phyloP scores from a whole-genome alignment of 2,888 invertebrate species.

The Lasioglossum leucozonium region DNA sequence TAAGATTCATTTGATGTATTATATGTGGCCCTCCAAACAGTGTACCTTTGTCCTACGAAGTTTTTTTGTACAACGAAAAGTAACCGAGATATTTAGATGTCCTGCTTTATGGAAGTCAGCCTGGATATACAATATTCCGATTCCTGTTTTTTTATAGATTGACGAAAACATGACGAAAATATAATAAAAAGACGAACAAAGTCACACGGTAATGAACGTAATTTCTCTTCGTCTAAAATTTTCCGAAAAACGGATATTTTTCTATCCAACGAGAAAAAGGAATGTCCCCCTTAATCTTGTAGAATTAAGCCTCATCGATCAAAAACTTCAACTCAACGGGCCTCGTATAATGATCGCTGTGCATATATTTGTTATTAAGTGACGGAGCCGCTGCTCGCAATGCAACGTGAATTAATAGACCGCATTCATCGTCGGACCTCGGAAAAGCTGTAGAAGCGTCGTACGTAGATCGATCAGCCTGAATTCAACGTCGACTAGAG shows the following conservation, averaged over 20 bases:
- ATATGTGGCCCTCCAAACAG: too few species aligned
- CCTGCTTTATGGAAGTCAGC: too few species aligned
- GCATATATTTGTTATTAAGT: constrained; percentile 7
- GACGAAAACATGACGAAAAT: neutral
- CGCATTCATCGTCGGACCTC: constrained; percentile 17
- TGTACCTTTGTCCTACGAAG: too few species aligned
- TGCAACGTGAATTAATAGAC: constrained; percentile 8
- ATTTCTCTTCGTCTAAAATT: neutral
- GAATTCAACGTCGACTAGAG: constrained; percentile 45
- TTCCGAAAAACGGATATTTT: neutral
- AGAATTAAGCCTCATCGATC: neutral
- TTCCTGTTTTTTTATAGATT: too few species aligned
- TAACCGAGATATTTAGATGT: too few species aligned
- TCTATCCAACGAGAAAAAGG: neutral
- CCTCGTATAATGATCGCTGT: neutral
- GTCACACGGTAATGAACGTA: neutral
- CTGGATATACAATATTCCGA: too few species aligned
- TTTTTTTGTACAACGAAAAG: too few species aligned
- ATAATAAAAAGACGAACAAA: neutral
- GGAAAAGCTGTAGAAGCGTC: constrained; percentile 9
- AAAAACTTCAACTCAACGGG: neutral
- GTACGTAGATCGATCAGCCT: constrained; percentile 33
- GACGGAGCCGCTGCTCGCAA: neutral
- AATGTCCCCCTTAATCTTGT: neutral
- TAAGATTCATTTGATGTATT: too few species aligned